Base-by-base conservation (phyloP, 2,888 invertebrate species). In the Seira sanloemensis region DNA sequence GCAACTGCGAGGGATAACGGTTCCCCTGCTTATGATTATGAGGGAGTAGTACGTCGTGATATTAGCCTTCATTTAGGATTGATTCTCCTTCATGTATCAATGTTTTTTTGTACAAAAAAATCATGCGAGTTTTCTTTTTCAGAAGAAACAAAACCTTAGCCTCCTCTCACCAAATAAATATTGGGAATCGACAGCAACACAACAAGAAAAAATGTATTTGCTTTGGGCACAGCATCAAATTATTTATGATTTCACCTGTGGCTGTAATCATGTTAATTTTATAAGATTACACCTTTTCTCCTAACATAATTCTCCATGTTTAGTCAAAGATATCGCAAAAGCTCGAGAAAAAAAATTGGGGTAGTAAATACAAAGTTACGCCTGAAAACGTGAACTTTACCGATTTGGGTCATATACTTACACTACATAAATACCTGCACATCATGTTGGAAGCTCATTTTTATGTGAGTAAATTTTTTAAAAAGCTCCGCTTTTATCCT, bases 1-100 rank as follows among this genome's bases (percentile, higher is more conserved):
- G 68, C 58, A 54, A 77, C 77, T 68, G n/a, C 21, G 21, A 50
- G 73, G 80, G 54, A 75, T 80, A 80, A 80, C 80, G 80, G 80
- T 58, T 50, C 54, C 54, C 24, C 65, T 69, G 18, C 54, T 65
- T 69, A 67, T 69, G 21, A 66, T 75, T 46, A 75, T n/a, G n/a
- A n/a, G n/a, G n/a, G n/a, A n/a, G n/a, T n/a, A n/a, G n/a, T n/a
- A n/a, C n/a, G n/a, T n/a, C n/a, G n/a, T n/a, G n/a, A n/a, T n/a
- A n/a, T n/a, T n/a, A n/a, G n/a, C n/a, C n/a, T n/a, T n/a, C n/a
- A n/a, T n/a, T n/a, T n/a, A n/a, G n/a, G n/a, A n/a, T n/a, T n/a
- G n/a, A n/a, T n/a, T n/a, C n/a, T n/a, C n/a, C n/a, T n/a, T n/a
- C n/a, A n/a, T n/a, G n/a, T n/a, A n/a, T n/a, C n/a, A n/a, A n/a